These are phyloP conservation scores for Mellivora capensis DNA, from an alignment of 2,113 vertebrate genomes.

Conservation along the genomic window DNA sequence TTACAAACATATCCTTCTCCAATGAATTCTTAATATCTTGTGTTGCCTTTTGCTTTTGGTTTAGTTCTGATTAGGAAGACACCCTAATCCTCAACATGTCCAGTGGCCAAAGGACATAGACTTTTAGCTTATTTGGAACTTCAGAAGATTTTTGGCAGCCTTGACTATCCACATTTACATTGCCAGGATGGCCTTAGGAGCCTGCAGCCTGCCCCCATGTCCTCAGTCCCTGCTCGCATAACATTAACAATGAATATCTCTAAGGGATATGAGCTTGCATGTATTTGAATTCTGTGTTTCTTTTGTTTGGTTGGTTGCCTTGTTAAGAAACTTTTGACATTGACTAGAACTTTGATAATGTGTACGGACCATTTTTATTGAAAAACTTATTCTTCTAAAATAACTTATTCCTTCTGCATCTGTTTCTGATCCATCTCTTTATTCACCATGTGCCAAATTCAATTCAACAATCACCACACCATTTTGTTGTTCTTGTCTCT, in stretches of 20 bases:
- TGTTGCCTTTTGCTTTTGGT: constrained; percentile 83
- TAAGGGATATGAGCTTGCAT: neutral
- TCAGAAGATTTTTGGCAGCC: constrained; percentile 53
- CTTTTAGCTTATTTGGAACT: constrained; percentile 85
- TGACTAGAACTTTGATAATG: neutral
- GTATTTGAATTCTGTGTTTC: neutral
- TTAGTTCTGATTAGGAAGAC: constrained; percentile 86
- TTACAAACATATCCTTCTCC: neutral
- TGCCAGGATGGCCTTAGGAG: rapidly evolving
- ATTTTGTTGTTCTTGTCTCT: neutral
- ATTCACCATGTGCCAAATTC: neutral
- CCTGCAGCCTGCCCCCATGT: rapidly evolving
- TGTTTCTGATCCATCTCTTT: neutral
- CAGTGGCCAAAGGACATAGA: constrained; percentile 86
- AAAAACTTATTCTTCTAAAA: neutral
- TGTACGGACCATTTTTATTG: too few species aligned
- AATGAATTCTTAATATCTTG: constrained; percentile 89
- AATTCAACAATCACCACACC: neutral
- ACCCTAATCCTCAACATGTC: constrained; percentile 90
- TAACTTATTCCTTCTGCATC: neutral
- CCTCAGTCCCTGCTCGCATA: rapidly evolving
- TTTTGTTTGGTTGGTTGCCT: neutral
- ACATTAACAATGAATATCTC: too few species aligned
- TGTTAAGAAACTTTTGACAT: neutral
- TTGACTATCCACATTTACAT: rapidly evolving